Evolutionary conservation across 37 sponge, comb jelly and placozoan species (phyloP), one percentile per base, ranked within the genome.

Genomic region (Diacarnus erythraeanus): DNA sequence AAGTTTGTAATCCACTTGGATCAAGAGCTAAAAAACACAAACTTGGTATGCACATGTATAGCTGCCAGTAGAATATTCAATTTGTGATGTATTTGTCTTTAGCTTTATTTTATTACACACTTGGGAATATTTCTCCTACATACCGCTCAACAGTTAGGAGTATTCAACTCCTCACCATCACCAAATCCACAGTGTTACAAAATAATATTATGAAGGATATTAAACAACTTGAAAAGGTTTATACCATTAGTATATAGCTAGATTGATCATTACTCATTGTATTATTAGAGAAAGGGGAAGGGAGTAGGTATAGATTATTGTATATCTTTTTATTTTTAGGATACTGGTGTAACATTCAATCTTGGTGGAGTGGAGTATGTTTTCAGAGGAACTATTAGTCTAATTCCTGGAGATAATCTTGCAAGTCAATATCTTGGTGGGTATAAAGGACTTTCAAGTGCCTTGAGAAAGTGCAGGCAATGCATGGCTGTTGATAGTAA

Each of bases 1-100:
- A 89, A 69, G 61, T 89, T 2, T 79, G 80, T 61, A 89, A 89
- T 74, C 90, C 84, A 34, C 59, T 84, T 21, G 90, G 90, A 2
- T 71, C 51, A 31, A 3, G 51, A 6, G 6, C 83, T 1, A 79
- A 43, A 23, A 82, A 75, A 43, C 90, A 89, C 64, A 89, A 89
- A 41, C 71, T 89, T 26, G 84, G 84, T 89, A 80, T 42, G 76
- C 83, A 21, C 29, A 29, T 80, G 6, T 73, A 61, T 20, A 47
- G 51, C 51, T 69, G 51, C 51, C 30, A 29, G 29, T 27, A 6
- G 9, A 34, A 23, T 61, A 21, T n/a, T n/a, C n/a, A n/a, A n/a
- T n/a, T n/a, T n/a, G n/a, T n/a, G n/a, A n/a, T 66, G 33, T 65
- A 42, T 33, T 20, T n/a, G n/a, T 39, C 66, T 67, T 44, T 51